These are phyloP conservation scores for Gobius niger DNA, from an alignment of 2,113 vertebrate species.

Conservation along the genomic window DNA sequence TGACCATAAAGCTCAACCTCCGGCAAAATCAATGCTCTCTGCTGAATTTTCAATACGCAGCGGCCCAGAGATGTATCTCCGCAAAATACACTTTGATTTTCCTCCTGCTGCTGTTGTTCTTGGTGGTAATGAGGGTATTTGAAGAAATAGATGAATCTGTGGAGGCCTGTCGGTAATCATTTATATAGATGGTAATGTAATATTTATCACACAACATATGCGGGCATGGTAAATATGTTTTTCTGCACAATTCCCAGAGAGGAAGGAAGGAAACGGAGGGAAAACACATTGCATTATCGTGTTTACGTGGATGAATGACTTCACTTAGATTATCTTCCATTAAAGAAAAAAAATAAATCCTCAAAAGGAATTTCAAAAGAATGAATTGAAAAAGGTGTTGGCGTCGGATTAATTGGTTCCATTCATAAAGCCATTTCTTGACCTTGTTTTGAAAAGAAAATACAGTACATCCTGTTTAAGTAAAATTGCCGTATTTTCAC, in stretches of 20 bases:
- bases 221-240: not conserved
- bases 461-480: not conserved
- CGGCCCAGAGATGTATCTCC: conserved; percentile 20
- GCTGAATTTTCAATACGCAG: conserved; percentile 27
- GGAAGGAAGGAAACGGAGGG: not conserved
- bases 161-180: too few species aligned
- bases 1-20: conserved; percentile 10
- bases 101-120: not conserved
- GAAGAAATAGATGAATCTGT: conserved; percentile 16
- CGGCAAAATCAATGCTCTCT: conserved; percentile 30
- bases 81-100: conserved; percentile 33
- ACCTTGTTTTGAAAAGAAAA: conserved; percentile 15
- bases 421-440: conserved; percentile 21
- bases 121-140: conserved; percentile 13
- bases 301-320: conserved; percentile 20
- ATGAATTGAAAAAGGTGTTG: conserved; percentile 15
- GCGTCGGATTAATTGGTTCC: conserved; percentile 7
- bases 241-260: not conserved
- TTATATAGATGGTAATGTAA: not conserved
- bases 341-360: conserved; percentile 19
- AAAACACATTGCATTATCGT: not conserved
- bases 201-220: not conserved
- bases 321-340: conserved; percentile 11
- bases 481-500: too few species aligned
- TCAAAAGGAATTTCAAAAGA: conserved; percentile 18